Evolutionary conservation across 2,113 vertebrate species (phyloP).

Genomic region (Pygathrix nemaeus): DNA sequence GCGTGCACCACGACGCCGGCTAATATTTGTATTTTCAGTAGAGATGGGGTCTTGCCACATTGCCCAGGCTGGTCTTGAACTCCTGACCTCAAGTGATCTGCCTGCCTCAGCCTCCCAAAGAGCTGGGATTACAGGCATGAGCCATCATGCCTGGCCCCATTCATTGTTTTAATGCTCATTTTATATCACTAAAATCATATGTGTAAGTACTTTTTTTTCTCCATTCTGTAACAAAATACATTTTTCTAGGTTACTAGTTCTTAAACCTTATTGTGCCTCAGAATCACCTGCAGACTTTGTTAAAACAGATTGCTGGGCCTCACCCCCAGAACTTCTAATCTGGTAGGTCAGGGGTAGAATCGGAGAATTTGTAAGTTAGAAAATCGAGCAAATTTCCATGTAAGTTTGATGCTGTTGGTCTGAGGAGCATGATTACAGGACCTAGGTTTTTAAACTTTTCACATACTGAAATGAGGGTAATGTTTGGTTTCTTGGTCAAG

Average conservation of each 20-base stretch:
- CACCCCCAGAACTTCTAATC: neutral
- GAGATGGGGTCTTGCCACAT: no score
- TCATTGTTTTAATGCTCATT: neutral
- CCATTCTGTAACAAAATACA: neutral
- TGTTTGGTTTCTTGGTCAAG: neutral
- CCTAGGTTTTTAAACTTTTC: neutral
- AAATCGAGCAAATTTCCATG: neutral
- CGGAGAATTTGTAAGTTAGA: neutral
- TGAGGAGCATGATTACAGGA: neutral
- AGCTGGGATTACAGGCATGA: no score
- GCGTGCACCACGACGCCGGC: fast-evolving
- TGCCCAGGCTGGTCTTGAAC: no score
- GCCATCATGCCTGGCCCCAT: neutral
- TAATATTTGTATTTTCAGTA: no score
- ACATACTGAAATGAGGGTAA: neutral
- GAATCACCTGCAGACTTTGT: neutral
- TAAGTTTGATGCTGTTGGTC: neutral
- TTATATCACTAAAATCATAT: neutral
- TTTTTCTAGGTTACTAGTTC: neutral
- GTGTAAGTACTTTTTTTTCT: neutral
- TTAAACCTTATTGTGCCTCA: neutral
- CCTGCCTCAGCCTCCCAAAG: no score
- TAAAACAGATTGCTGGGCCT: neutral
- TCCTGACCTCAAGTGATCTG: no score
- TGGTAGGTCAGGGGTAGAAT: neutral